These are phyloP conservation scores for Eretmocerus hayati DNA, from an alignment of 2,888 invertebrate genomes.

Conservation along the genomic window DNA sequence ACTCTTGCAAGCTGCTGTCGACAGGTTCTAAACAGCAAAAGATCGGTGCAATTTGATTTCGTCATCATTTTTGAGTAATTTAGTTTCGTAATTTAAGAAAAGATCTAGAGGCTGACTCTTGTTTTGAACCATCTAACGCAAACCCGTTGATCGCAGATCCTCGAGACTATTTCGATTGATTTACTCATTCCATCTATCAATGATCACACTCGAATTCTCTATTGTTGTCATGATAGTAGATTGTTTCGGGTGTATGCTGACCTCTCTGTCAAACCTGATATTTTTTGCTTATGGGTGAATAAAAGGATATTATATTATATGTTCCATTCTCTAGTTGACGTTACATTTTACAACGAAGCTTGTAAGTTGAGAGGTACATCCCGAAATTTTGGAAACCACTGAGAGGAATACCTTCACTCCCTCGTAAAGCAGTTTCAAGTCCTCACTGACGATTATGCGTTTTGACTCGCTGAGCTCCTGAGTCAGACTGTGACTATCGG, in stretches of 20 bases:
- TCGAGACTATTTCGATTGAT: no score
- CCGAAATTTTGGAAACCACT: conserved; percentile 1
- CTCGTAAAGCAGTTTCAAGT: conserved; percentile 30
- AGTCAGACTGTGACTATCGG: conserved; percentile 32
- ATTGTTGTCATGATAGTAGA: no score
- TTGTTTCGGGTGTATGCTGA: no score
- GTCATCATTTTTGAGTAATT: neutral
- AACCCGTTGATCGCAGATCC: no score
- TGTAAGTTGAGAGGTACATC: neutral
- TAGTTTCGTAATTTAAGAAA: neutral
- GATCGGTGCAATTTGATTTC: no score
- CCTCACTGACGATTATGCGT: conserved; percentile 31
- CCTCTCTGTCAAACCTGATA: no score
- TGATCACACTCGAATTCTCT: no score
- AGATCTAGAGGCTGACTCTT: neutral
- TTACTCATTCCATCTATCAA: no score
- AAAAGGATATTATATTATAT: no score
- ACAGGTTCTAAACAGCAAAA: conserved; percentile 27
- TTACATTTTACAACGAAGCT: neutral
- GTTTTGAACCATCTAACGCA: no score
- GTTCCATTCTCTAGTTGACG: neutral
- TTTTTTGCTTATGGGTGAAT: no score
- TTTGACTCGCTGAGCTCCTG: conserved; percentile 36
- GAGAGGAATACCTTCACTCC: conserved; percentile 29
- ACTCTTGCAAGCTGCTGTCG: conserved; percentile 32